phyloP scores from a whole-genome alignment of 2,888 invertebrate species.

The Crioceris asparagi region DNA sequence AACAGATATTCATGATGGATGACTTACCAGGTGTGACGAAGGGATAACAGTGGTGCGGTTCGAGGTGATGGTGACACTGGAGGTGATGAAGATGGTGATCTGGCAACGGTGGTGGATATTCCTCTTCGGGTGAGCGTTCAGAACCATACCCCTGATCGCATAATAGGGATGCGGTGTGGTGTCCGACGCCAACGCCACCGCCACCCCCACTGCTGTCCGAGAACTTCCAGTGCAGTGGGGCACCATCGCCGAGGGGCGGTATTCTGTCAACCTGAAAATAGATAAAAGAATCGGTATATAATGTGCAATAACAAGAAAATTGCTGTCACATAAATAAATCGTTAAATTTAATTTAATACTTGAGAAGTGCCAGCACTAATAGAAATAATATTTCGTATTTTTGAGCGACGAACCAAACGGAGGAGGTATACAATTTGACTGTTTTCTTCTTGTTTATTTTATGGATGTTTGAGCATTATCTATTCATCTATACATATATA shows the following conservation, averaged over 20 bases:
- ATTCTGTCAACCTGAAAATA: slow-evolving; percentile 37
- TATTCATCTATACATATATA: no score
- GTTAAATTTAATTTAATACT: no score
- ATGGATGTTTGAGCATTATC: no score
- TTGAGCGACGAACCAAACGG: no score
- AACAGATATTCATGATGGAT: no score
- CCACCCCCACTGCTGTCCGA: slow-evolving; percentile 38
- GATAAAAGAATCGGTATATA: no score
- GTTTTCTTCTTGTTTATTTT: no score
- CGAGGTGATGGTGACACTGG: slow-evolving; percentile 48
- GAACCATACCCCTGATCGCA: slow-evolving; percentile 69
- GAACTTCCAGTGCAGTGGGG: slow-evolving; percentile 38
- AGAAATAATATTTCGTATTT: no score
- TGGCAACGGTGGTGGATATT: slow-evolving; percentile 57
- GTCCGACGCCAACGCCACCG: slow-evolving; percentile 12
- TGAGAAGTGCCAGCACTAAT: no score
- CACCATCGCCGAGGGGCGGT: slow-evolving; percentile 36
- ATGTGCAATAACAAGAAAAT: no score
- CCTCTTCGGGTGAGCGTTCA: slow-evolving; percentile 67
- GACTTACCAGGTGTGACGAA: slow-evolving; percentile 58
- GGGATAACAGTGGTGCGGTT: slow-evolving; percentile 51
- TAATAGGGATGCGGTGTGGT: slow-evolving; percentile 5
- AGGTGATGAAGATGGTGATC: slow-evolving; percentile 36
- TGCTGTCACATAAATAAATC: no score
- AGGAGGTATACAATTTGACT: no score